These are phyloP conservation scores for Astropecten irregularis DNA, from an alignment of 53 echinoderm and acorn worm species.

Conservation along the genomic window DNA sequence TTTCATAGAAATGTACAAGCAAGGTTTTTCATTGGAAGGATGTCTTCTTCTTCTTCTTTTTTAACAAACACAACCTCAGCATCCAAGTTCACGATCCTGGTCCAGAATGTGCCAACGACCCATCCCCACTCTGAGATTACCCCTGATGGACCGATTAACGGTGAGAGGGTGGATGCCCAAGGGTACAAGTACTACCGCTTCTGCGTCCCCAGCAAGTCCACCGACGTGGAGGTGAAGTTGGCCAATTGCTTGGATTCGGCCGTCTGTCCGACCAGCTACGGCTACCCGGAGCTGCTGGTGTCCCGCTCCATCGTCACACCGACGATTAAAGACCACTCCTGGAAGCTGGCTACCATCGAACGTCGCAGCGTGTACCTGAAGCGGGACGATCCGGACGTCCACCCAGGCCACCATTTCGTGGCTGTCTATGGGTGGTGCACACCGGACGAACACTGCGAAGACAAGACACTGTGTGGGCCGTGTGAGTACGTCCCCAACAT, in stretches of 20 bases:
- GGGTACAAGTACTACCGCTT: constrained; percentile 82
- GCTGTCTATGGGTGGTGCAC: constrained; percentile 97
- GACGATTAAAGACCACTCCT: constrained; percentile 80
- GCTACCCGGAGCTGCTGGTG: constrained; percentile 87
- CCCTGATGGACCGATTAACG: not conserved
- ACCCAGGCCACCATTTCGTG: constrained; percentile 84
- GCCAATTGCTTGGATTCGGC: constrained; percentile 74
- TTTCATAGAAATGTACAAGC: no score
- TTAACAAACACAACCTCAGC: constrained; percentile 67
- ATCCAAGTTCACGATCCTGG: constrained; percentile 65
- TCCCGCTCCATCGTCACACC: constrained; percentile 80
- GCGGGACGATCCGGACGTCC: constrained; percentile 74
- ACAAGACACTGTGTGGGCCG: constrained; percentile 76
- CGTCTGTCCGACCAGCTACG: constrained; percentile 76
- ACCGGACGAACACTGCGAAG: constrained; percentile 60
- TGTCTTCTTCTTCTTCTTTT: not conserved
- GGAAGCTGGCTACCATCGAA: constrained; percentile 79
- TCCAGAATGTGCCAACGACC: constrained; percentile 38
- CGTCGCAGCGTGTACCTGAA: constrained; percentile 66
- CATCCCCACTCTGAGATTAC: constrained; percentile 77
- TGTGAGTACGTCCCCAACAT: constrained; percentile 74
- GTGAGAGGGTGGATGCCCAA: constrained; percentile 14
- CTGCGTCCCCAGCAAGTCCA: constrained; percentile 73
- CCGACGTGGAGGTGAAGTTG: constrained; percentile 62
- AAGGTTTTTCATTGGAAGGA: no score